Evolutionary conservation across 2,797 vertebrate genomes (phyloP).

Genomic region (Malacoctenus gilli): DNA sequence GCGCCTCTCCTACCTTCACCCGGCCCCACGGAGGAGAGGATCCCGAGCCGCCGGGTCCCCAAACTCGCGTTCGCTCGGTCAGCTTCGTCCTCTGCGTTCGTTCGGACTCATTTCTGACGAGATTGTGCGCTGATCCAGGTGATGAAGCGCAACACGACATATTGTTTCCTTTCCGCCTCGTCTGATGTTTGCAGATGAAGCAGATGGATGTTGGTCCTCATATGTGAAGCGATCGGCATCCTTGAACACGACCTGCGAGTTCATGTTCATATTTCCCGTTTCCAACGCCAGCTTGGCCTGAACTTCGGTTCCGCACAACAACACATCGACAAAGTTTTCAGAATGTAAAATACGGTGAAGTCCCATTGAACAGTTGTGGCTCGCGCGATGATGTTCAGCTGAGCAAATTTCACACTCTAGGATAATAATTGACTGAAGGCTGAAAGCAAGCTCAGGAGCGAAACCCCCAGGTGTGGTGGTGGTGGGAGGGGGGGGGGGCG

Average conservation of each 20-base stretch:
- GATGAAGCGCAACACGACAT: slow-evolving; percentile 16
- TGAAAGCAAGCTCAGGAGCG: slow-evolving; percentile 50
- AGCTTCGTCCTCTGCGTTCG: slow-evolving; percentile 14
- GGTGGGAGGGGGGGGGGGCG: slow-evolving; percentile 6
- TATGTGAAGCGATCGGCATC: neutral
- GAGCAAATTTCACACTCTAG: too few species aligned
- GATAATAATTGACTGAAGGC: too few species aligned
- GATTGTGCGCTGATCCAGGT: slow-evolving; percentile 19
- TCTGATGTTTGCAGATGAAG: slow-evolving; percentile 1
- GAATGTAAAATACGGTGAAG: too few species aligned
- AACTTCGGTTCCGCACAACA: neutral
- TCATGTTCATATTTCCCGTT: neutral
- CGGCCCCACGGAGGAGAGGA: slow-evolving; percentile 8
- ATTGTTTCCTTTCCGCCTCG: neutral
- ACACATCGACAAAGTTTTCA: too few species aligned
- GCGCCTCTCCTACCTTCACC: slow-evolving; percentile 12
- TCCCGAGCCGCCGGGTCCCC: slow-evolving; percentile 9
- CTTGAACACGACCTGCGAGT: neutral
- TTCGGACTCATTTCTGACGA: slow-evolving; percentile 42
- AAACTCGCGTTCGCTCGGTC: slow-evolving; percentile 17
- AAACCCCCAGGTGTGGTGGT: slow-evolving; percentile 32
- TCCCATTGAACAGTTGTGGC: too few species aligned
- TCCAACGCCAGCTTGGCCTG: neutral
- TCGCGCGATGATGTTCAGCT: too few species aligned
- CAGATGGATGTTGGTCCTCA: neutral